Evolutionary conservation across 2,113 vertebrate species (phyloP).

Genomic region (Phrynocephalus versicolor): DNA sequence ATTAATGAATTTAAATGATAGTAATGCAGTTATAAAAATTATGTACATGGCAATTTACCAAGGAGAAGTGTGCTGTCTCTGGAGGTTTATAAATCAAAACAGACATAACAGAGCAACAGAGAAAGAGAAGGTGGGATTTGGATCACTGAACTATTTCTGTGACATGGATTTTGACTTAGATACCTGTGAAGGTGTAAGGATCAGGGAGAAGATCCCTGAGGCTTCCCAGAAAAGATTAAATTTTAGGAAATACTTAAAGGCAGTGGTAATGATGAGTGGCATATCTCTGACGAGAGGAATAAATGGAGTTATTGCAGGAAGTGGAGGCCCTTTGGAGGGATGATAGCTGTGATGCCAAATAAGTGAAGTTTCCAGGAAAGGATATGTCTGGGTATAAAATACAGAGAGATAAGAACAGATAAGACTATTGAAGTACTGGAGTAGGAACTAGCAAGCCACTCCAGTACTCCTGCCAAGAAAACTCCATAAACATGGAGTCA

Average conservation of each 20-base stretch:
- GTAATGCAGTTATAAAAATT: no score
- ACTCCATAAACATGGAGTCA: no score
- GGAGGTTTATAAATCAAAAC: no score
- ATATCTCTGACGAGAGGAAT: not conserved
- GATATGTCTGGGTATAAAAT: not conserved
- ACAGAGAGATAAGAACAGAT: not conserved
- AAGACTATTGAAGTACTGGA: not conserved
- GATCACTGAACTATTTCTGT: not conserved
- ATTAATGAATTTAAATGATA: no score
- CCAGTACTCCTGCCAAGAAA: no score
- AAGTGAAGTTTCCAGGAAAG: not conserved
- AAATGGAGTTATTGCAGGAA: not conserved
- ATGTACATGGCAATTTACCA: no score
- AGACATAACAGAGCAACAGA: no score
- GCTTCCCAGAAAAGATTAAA: not conserved
- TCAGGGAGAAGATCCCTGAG: not conserved
- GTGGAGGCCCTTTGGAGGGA: no score
- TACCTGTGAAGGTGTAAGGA: not conserved
- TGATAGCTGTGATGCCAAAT: not conserved
- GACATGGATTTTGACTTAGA: not conserved
- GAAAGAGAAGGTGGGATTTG: no score
- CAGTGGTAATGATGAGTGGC: not conserved
- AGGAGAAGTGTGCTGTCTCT: no score
- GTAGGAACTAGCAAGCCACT: no score
- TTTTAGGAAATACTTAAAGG: not conserved